Evolutionary conservation across 2,888 invertebrate genomes (phyloP), one percentile per base, ranked within the genome.

Genomic region (Athalia rosae): DNA sequence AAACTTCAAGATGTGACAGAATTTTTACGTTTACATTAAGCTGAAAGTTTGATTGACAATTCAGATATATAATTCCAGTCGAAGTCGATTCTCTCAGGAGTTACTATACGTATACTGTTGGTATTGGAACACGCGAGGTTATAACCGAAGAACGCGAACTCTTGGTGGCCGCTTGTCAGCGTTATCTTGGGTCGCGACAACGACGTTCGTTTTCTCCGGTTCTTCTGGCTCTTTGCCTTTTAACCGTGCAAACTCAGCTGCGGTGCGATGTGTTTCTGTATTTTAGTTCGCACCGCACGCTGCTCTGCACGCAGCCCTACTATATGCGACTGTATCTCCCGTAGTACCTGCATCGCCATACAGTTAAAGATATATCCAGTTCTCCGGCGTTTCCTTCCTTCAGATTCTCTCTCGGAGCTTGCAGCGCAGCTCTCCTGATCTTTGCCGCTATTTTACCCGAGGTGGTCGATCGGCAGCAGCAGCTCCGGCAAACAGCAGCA

Each of bases 91-190:
- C 50, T 59, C 61, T 48, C 74, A 71, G 58, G 58, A 15, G 61
- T 59, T 48, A 48, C 71, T 86, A 86, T 87, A 87, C 87, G 86
- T 87, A n/a, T 28, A 28, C 28, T 28, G 28, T 28, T 28, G 28
- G 28, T 28, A 28, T 28, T 28, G 28, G 28, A 28, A 28, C 28
- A 28, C 28, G 28, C 28, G 28, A 28, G 28, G 28, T 28, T 28
- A 28, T 28, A 28, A 28, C 28, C 28, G 28, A 28, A 28, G 85
- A 87, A 83, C 81, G 77, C 81, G 83, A 82, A 78, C 81, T 82
- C 81, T 53, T 79, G 86, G 85, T 86, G 84, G 83, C 83, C 85
- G 83, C 83, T 84, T 84, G 85, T 87, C 86, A 84, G 84, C 81
- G 80, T 82, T 85, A 86, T 87, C 86, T 87, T 80, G 77, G 81